Conservation (phyloP, 2,797 vertebrate genomes). For the Siniperca obscura region DNA sequence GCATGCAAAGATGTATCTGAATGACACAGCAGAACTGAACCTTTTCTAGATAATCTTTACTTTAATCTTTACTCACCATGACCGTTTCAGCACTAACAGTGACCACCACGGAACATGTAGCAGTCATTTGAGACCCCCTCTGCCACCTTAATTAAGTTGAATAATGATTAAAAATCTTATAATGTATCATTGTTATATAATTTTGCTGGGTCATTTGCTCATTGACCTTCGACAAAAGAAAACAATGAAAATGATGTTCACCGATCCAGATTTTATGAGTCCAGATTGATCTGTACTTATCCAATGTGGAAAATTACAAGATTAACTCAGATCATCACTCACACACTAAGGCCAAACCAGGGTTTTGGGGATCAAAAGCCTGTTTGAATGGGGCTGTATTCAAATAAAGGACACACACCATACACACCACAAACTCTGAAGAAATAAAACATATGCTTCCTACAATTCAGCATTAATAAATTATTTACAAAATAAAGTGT, state of each 20-base stretch:
- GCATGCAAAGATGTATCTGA: not conserved
- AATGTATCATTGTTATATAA: not conserved
- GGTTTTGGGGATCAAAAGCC: conserved; percentile 39
- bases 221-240: conserved; percentile 43
- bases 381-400: conserved; percentile 24
- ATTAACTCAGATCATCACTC: conserved; percentile 43
- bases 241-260: conserved; percentile 13
- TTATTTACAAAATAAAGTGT: not conserved
- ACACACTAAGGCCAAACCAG: conserved; percentile 9
- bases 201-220: conserved; percentile 26
- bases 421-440: not conserved
- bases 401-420: not conserved
- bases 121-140: conserved; percentile 13
- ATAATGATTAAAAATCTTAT: conserved; percentile 26
- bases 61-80: not conserved
- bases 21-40: not conserved
- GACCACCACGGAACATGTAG: not conserved
- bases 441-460: not conserved
- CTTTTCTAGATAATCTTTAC: conserved; percentile 6
- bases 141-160: conserved; percentile 46
- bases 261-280: not conserved
- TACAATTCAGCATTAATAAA: not conserved
- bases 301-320: not conserved
- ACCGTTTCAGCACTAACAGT: not conserved
- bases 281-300: not conserved